Evolutionary conservation across 2,888 invertebrate genomes (phyloP).

Genomic region (Malacosoma neustria): DNA sequence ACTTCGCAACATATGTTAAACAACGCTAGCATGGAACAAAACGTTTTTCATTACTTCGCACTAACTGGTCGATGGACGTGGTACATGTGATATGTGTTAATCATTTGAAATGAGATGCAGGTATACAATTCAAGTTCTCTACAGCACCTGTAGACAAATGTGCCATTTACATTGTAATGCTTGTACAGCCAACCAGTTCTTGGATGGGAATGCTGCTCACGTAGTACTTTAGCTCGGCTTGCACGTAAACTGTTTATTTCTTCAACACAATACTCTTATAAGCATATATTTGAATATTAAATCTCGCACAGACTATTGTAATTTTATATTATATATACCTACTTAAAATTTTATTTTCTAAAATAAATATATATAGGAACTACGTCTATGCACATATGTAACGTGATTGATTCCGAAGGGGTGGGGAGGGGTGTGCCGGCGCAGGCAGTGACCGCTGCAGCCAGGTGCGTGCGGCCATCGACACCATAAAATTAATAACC

Average conservation of each 20-base stretch:
- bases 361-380: too few relatives aligned
- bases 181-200: slow-evolving; percentile 60
- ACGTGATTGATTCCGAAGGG: slow-evolving; percentile 53
- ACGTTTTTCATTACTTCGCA: slow-evolving; percentile 6
- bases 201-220: slow-evolving; percentile 61
- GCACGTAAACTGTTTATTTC: slow-evolving; percentile 14
- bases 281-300: too few relatives aligned
- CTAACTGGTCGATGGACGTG: slow-evolving; percentile 32
- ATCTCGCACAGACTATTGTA: too few relatives aligned
- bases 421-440: slow-evolving; percentile 26
- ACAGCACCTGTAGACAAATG: slow-evolving; percentile 63
- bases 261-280: too few relatives aligned
- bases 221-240: slow-evolving; percentile 17
- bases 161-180: slow-evolving; percentile 71
- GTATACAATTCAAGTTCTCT: slow-evolving; percentile 48
- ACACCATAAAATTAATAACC: slow-evolving; percentile 75
- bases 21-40: slow-evolving; percentile 19
- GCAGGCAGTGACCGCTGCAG: slow-evolving; percentile 65
- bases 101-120: slow-evolving; percentile 27
- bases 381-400: too few relatives aligned
- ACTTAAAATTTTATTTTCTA: too few relatives aligned
- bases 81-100: slow-evolving; percentile 27
- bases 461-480: slow-evolving; percentile 72
- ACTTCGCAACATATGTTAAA: slow-evolving; percentile 15
- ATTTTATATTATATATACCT: too few relatives aligned